phyloP scores from a whole-genome alignment of 2,888 invertebrate species.

The Acronicta aceris region DNA sequence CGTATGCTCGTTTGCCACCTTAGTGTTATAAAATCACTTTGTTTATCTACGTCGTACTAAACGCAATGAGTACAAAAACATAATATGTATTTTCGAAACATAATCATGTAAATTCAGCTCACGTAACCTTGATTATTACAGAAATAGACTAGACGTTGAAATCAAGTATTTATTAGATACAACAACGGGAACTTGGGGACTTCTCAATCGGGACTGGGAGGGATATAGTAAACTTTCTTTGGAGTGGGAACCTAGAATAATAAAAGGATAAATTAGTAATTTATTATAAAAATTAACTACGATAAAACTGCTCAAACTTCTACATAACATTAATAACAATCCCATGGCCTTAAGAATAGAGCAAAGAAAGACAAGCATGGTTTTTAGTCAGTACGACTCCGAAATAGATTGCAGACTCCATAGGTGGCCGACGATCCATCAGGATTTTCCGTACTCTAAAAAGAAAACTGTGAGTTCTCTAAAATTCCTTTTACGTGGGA shows the following conservation, averaged over 20 bases:
- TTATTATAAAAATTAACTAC: not conserved
- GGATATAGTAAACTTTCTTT: constrained; percentile 6
- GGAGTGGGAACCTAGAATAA: constrained; percentile 43
- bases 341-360: too few species aligned
- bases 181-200: not conserved
- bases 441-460: too few species aligned
- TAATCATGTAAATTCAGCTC: constrained; percentile 16
- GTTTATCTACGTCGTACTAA: too few species aligned
- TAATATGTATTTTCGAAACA: constrained; percentile 14
- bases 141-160: constrained; percentile 33
- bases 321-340: not conserved
- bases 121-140: constrained; percentile 36
- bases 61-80: not conserved
- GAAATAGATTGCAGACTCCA: too few species aligned
- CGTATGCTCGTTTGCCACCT: too few species aligned
- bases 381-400: too few species aligned
- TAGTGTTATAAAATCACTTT: too few species aligned
- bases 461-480: too few species aligned
- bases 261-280: constrained; percentile 19
- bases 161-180: constrained; percentile 35
- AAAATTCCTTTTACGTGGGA: too few species aligned
- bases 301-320: not conserved
- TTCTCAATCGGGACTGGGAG: constrained; percentile 16
- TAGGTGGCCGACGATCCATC: too few species aligned
- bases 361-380: too few species aligned